phyloP scores from a whole-genome alignment of 2,113 vertebrate species.

The Chlorocebus sabaeus region DNA sequence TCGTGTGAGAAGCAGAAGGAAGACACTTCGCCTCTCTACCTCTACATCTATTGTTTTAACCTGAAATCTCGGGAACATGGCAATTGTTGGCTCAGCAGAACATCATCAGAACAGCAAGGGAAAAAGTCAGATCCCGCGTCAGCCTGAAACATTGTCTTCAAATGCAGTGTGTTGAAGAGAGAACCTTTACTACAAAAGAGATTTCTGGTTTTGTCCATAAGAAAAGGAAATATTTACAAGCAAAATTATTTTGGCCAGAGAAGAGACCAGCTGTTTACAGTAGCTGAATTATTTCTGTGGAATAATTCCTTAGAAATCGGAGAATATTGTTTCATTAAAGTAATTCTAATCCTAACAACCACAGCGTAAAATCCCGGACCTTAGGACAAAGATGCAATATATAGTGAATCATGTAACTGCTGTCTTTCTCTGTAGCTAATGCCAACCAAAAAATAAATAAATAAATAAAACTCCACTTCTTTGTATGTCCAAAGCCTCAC shows the following conservation, averaged over 20 bases:
- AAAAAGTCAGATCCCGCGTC: neutral
- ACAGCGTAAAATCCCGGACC: neutral
- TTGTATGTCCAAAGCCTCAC: neutral
- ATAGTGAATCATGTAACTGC: neutral
- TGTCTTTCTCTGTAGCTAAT: neutral
- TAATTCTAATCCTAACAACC: neutral
- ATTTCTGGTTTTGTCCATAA: neutral
- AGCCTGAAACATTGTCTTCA: neutral
- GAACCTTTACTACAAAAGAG: neutral
- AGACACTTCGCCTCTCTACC: neutral
- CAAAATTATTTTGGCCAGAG: neutral
- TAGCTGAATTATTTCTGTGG: neutral
- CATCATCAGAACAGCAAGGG: neutral
- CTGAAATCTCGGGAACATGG: neutral
- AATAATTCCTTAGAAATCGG: neutral
- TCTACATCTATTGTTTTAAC: neutral
- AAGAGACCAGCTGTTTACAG: neutral
- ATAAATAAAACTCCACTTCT: neutral
- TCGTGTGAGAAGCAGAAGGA: neutral
- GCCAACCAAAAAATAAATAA: neutral
- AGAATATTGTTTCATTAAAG: conserved; percentile 18
- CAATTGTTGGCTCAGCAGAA: neutral
- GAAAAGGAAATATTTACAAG: neutral
- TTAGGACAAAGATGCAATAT: neutral
- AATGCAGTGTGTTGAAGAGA: neutral